Base-by-base conservation (phyloP, 2,113 vertebrate genomes). In the Polypterus bichir region DNA sequence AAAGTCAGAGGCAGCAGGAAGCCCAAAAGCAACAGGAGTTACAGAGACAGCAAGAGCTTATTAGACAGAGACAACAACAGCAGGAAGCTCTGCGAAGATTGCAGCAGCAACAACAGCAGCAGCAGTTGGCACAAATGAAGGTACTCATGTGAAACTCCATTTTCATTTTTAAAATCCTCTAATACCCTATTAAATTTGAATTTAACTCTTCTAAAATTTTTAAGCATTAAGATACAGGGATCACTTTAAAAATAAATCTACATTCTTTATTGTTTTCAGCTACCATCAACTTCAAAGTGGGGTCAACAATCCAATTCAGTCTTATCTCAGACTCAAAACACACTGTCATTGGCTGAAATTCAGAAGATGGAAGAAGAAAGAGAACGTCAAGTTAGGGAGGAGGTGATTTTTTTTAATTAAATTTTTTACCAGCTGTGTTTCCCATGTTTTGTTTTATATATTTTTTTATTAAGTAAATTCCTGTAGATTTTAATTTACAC, bases 121-220 rank as follows among this genome's bases (percentile, higher is more conserved):
- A 98, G 66, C 96, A 98, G 68, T 86, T 99, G 47, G 96, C 94
- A 4, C 94, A 98, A 57, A 99, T 99, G 92, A 99, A 97, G 91
- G 96, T 97, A 72, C 3, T 44, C n/a, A 9, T 44, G n/a, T 27
- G 27, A 27, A 27, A 27, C 27, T 1, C n/a, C 27, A 27, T 27
- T 27, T 27, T 27, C 27, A 27, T 27, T 27, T 27, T 27, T 27
- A 27, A 27, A 27, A 27, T 27, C 27, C 27, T 27, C 27, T 27
- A 27, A 27, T 27, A 27, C 27, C 27, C 27, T 2, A 27, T 27
- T 27, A 27, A 27, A 27, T 27, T 27, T 27, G 27, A 27, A 27
- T 27, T 27, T 27, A 27, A 27, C 2, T 27, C 27, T 27, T 27
- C 27, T 27, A 27, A 27, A 27, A 27, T 27, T 27, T 27, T 27